Evolutionary conservation across 1,140 invertebrate genomes (phyloP).

Genomic region (Sinella curviseta): DNA sequence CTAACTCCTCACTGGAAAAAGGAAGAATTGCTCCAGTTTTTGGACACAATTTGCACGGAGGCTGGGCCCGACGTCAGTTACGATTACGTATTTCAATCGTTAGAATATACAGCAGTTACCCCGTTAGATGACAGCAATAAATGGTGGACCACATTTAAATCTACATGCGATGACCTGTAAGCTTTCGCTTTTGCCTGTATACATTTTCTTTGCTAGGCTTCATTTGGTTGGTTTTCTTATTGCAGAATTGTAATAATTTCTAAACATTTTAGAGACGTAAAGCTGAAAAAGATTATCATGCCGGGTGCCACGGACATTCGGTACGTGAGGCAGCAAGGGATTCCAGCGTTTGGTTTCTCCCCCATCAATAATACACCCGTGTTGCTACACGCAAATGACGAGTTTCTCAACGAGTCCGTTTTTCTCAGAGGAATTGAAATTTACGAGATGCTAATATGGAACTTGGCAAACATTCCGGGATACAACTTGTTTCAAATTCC

Average conservation of each 20-base stretch:
- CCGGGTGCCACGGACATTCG: conserved; percentile 76
- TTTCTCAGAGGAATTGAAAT: conserved; percentile 72
- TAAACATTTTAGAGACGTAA: conserved; percentile 62
- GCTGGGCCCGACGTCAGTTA: conserved; percentile 75
- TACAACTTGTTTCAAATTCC: conserved; percentile 1
- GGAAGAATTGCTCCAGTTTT: conserved; percentile 68
- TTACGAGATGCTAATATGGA: conserved; percentile 55
- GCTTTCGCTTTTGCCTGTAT: conserved; percentile 54
- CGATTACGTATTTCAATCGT: conserved; percentile 69
- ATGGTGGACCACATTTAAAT: conserved; percentile 79
- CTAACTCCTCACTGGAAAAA: conserved; percentile 70
- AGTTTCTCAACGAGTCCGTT: conserved; percentile 68
- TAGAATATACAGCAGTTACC: conserved; percentile 64
- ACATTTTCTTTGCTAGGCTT: no score
- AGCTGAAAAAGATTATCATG: conserved; percentile 69
- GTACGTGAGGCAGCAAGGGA: conserved; percentile 67
- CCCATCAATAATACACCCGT: conserved; percentile 73
- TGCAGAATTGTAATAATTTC: no score
- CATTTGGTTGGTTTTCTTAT: no score
- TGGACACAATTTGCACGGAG: conserved; percentile 75
- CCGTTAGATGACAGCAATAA: conserved; percentile 66
- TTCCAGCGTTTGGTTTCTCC: conserved; percentile 75
- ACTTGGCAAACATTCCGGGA: background rate
- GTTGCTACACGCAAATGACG: conserved; percentile 75
- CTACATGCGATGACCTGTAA: conserved; percentile 61